phyloP scores from a whole-genome alignment of 2,113 vertebrate species.

The Hippocampus zosterae region DNA sequence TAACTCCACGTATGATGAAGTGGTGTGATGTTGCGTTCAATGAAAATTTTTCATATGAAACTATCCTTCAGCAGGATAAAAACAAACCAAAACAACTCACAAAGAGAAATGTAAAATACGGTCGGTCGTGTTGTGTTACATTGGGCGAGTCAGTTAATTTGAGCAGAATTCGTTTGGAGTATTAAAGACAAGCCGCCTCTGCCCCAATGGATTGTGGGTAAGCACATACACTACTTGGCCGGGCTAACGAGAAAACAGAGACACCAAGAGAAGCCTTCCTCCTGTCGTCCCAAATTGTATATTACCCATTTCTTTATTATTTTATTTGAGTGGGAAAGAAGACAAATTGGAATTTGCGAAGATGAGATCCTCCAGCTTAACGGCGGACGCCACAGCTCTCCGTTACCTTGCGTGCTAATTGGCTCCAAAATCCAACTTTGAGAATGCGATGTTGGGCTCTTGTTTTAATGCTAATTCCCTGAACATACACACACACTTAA shows the following conservation, averaged over 20 bases:
- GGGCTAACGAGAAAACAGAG: conserved; percentile 64
- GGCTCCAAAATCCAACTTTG: not conserved
- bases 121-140: conserved; percentile 2
- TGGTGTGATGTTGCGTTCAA: too few relatives aligned
- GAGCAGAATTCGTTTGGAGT: conserved; percentile 46
- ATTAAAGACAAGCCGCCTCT: conserved; percentile 54
- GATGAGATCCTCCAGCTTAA: conserved; percentile 54
- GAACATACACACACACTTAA: too few relatives aligned
- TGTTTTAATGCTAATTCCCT: too few relatives aligned
- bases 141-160: conserved; percentile 60
- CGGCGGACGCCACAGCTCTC: conserved; percentile 20
- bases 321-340: conserved; percentile 33
- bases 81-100: too few relatives aligned
- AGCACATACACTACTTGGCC: conserved; percentile 41
- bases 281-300: conserved; percentile 68
- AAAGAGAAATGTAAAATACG: too few relatives aligned
- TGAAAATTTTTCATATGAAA: too few relatives aligned
- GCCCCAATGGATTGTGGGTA: conserved; percentile 65
- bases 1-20: too few relatives aligned
- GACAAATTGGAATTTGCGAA: conserved; percentile 67
- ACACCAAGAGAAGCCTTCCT: conserved; percentile 40
- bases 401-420: conserved; percentile 11
- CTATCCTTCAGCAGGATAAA: too few relatives aligned
- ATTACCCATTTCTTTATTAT: conserved; percentile 35
- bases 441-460: too few relatives aligned